These are phyloP conservation scores for Parambassis ranga DNA, from an alignment of 2,797 vertebrate genomes.

Conservation along the genomic window DNA sequence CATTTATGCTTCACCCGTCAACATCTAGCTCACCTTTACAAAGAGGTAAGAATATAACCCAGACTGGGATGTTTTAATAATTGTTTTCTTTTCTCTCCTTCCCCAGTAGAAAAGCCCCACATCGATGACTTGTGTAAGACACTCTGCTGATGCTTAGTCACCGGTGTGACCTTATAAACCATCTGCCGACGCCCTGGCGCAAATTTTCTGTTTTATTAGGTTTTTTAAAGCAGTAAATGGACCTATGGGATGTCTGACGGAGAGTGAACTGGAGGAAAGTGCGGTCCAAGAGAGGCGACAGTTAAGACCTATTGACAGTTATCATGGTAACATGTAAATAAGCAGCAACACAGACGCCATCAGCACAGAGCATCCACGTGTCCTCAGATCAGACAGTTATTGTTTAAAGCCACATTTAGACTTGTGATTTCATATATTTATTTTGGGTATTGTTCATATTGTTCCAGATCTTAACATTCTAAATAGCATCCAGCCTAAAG, in stretches of 20 bases:
- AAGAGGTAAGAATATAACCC: neutral
- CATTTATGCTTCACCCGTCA: constrained; percentile 50
- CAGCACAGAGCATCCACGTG: neutral
- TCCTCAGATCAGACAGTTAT: neutral
- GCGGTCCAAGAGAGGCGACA: constrained; percentile 21
- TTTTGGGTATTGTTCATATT: no score
- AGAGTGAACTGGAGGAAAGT: constrained; percentile 7
- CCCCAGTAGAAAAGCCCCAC: neutral
- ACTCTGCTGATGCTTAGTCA: constrained; percentile 35
- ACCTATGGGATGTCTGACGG: constrained; percentile 45
- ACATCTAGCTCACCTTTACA: constrained; percentile 18
- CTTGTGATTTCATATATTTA: no score
- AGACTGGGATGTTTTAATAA: neutral
- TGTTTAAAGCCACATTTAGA: no score
- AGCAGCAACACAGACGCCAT: constrained; percentile 4
- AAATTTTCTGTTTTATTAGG: constrained; percentile 46
- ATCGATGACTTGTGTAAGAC: neutral
- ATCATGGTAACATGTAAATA: constrained; percentile 60
- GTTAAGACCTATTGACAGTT: constrained; percentile 50
- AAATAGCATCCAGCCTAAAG: no score
- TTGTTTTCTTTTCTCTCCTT: neutral
- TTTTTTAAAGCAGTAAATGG: constrained; percentile 56
- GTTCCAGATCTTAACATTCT: no score
- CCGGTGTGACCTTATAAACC: constrained; percentile 43
- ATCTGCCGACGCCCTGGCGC: constrained; percentile 34